Conservation (phyloP, 2,888 invertebrate genomes). For the Acheta domesticus region DNA sequence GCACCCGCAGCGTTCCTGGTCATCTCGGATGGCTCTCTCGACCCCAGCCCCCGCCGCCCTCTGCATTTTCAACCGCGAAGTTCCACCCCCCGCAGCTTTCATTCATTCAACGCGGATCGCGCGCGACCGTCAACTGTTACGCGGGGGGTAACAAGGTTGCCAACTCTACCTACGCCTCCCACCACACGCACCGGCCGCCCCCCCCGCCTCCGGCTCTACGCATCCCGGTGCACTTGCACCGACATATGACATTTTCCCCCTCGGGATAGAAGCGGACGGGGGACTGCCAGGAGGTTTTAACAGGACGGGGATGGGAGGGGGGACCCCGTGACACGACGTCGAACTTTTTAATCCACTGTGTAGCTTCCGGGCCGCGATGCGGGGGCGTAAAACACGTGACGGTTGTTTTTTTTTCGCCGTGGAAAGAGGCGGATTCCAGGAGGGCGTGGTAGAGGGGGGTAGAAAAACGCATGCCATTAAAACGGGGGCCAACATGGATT, state of each 20-base stretch:
- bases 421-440: not conserved
- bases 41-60: no score
- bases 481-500: not conserved
- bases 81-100: no score
- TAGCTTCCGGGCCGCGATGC: not conserved
- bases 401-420: not conserved
- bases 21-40: no score
- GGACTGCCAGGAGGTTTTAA: no score
- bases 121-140: no score
- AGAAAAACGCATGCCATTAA: not conserved
- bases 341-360: not conserved
- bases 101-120: no score
- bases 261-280: not conserved
- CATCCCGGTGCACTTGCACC: not conserved
- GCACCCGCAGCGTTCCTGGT: no score
- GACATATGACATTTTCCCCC: not conserved
- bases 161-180: not conserved
- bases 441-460: not conserved
- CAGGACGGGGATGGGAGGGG: no score
- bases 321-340: not conserved
- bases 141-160: not conserved
- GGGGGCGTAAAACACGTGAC: constrained; percentile 6
- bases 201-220: no score
- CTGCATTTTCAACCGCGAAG: no score
- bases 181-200: not conserved